phyloP scores from a whole-genome alignment of 2,888 invertebrate genomes.

The Ischnura elegans region DNA sequence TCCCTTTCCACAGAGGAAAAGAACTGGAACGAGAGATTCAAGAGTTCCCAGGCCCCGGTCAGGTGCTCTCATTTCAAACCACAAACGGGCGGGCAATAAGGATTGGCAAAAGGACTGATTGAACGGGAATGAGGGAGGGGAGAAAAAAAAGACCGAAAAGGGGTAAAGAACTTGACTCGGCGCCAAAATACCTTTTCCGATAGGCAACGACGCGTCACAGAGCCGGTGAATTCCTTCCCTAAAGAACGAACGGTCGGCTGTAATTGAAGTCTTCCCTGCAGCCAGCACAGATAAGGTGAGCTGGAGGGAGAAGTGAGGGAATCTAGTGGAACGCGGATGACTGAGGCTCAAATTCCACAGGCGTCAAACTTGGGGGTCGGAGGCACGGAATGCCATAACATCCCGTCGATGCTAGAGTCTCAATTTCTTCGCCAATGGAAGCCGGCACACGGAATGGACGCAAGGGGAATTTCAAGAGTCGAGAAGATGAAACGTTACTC shows the following conservation, averaged over 20 bases:
- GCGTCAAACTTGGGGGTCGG: neutral
- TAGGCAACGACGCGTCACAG: neutral
- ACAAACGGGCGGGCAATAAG: neutral
- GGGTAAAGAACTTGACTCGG: neutral
- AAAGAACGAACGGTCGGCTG: neutral
- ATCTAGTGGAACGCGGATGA: neutral
- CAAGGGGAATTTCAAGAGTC: neutral
- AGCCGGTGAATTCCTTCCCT: neutral
- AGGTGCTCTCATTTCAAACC: neutral
- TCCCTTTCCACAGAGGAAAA: neutral
- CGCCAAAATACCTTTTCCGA: neutral
- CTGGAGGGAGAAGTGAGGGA: neutral
- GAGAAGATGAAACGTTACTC: neutral
- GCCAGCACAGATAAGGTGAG: neutral
- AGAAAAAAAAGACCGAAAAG: neutral
- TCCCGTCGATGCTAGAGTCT: neutral
- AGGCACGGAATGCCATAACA: neutral
- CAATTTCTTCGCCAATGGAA: neutral
- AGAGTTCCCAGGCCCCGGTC: neutral
- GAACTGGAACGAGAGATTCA: neutral
- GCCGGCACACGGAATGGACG: neutral
- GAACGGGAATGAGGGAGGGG: neutral
- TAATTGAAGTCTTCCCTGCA: constrained; percentile 13
- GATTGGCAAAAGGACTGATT: neutral
- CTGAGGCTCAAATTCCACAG: neutral